Conservation (phyloP, 1,140 invertebrate species). For the Danaus plexippus region DNA sequence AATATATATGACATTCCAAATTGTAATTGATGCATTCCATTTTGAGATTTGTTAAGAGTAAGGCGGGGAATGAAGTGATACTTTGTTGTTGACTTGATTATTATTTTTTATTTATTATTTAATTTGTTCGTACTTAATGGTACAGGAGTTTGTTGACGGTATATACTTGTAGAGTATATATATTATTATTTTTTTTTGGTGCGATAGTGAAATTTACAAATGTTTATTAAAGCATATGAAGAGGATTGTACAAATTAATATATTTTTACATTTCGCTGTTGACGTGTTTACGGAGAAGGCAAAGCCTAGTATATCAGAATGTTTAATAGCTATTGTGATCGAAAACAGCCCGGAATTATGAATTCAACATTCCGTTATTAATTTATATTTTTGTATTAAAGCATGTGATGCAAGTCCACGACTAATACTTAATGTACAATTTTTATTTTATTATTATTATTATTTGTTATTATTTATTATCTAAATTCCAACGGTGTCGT, state of each 20-base stretch:
- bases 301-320: slow-evolving; percentile 60
- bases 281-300: slow-evolving; percentile 53
- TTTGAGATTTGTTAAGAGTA: slow-evolving; percentile 46
- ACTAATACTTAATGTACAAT: slow-evolving; percentile 68
- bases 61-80: slow-evolving; percentile 60
- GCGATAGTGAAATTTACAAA: slow-evolving; percentile 71
- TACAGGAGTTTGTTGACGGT: slow-evolving; percentile 48
- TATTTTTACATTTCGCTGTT: slow-evolving; percentile 70
- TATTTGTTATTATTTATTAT: slow-evolving; percentile 48
- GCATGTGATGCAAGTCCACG: slow-evolving; percentile 70
- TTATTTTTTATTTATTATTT: slow-evolving; percentile 56
- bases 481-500: slow-evolving; percentile 38
- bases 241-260: slow-evolving; percentile 69
- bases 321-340: slow-evolving; percentile 59
- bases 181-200: slow-evolving; percentile 55
- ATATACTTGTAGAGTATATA: slow-evolving; percentile 54
- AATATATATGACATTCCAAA: slow-evolving; percentile 35
- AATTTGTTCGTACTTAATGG: slow-evolving; percentile 51
- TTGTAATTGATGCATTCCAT: slow-evolving; percentile 56
- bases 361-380: slow-evolving; percentile 67
- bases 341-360: slow-evolving; percentile 59
- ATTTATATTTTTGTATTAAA: slow-evolving; percentile 50
- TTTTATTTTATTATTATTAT: slow-evolving; percentile 34
- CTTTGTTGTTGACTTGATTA: slow-evolving; percentile 47
- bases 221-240: slow-evolving; percentile 55